Conservation (phyloP, 2,888 invertebrate species). For the Horisme vitalbata region DNA sequence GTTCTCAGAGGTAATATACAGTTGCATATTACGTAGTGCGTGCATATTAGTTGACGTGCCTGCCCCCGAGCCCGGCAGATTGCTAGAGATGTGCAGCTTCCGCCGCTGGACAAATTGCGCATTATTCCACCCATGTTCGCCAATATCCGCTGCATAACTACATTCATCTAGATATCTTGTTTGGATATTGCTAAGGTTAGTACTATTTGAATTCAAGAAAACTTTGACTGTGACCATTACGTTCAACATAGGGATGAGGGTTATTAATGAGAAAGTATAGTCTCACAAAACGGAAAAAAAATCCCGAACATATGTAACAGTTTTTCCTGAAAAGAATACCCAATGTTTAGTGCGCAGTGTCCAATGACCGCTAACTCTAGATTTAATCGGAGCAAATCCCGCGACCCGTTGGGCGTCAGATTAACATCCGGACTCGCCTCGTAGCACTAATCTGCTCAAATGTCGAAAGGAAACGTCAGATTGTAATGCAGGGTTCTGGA, state of each 20-base stretch:
- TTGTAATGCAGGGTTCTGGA: slow-evolving; percentile 74
- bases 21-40: slow-evolving; percentile 21
- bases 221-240: slow-evolving; percentile 18
- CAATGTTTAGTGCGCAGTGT: slow-evolving; percentile 33
- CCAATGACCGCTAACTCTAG: slow-evolving; percentile 68
- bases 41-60: slow-evolving; percentile 26
- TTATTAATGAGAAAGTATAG: slow-evolving; percentile 12
- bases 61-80: slow-evolving; percentile 53
- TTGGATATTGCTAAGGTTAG: no score
- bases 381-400: slow-evolving; percentile 75
- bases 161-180: no score
- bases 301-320: no score
- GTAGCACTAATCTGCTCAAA: slow-evolving; percentile 81
- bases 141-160: slow-evolving; percentile 51
- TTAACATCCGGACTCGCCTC: slow-evolving; percentile 75
- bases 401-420: slow-evolving; percentile 77
- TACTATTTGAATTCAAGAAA: no score
- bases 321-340: slow-evolving; percentile 39
- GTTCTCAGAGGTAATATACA: slow-evolving; percentile 1
- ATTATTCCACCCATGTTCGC: slow-evolving; percentile 37
- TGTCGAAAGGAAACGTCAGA: slow-evolving; percentile 83
- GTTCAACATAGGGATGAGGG: slow-evolving; percentile 24
- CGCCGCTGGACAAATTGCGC: slow-evolving; percentile 63
- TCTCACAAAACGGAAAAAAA: no score
- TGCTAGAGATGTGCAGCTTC: slow-evolving; percentile 64